phyloP scores from a whole-genome alignment of 2,797 vertebrate species.

The Aplochiton taeniatus region DNA sequence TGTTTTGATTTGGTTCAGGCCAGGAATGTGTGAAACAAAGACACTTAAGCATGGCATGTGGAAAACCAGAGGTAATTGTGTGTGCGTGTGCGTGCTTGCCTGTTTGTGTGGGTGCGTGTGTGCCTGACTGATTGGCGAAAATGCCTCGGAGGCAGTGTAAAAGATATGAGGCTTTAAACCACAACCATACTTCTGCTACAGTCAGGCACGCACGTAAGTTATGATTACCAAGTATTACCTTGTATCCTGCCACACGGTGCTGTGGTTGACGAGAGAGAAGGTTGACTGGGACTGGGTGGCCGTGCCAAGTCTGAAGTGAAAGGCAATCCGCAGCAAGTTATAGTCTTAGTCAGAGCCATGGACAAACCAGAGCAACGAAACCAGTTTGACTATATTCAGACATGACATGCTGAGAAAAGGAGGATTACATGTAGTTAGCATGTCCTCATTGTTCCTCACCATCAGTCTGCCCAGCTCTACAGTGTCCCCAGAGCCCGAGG shows the following conservation, averaged over 20 bases:
- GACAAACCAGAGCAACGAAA: too few relatives aligned
- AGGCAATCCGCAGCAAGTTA: too few relatives aligned
- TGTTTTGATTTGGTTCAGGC: slow-evolving; percentile 24
- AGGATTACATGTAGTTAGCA: not conserved
- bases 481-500: slow-evolving; percentile 1
- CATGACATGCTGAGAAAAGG: too few relatives aligned
- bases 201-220: slow-evolving; percentile 28
- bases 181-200: slow-evolving; percentile 54
- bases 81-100: slow-evolving; percentile 2
- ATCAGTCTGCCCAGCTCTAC: not conserved
- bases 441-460: not conserved
- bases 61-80: not conserved
- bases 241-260: slow-evolving; percentile 14
- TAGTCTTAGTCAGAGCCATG: too few relatives aligned
- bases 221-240: slow-evolving; percentile 25
- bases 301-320: not conserved
- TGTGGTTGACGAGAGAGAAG: slow-evolving; percentile 13
- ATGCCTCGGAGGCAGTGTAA: slow-evolving; percentile 28
- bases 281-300: slow-evolving; percentile 9
- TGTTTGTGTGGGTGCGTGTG: slow-evolving; percentile 13
- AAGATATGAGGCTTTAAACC: slow-evolving; percentile 51
- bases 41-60: slow-evolving; percentile 8
- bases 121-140: slow-evolving; percentile 18
- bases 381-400: too few relatives aligned
- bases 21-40: slow-evolving; percentile 15